A percentile compares a stretch with the other conserved stretches of the same genome.
Conservation (phyloP, 1,140 invertebrate genomes). For the Chironomus striatipennis region DNA sequence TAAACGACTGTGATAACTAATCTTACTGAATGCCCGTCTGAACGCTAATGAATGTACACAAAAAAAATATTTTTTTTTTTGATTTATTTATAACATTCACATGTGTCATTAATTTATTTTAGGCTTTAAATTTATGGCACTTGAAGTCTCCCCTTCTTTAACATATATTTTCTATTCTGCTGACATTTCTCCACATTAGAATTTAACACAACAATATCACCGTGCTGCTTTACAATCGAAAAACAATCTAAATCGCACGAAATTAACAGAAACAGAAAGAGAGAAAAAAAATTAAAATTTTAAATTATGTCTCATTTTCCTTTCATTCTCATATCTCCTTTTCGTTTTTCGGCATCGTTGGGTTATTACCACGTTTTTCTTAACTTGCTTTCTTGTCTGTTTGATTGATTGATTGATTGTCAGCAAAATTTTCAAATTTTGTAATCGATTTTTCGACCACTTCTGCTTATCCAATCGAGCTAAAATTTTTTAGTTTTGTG, state of each 20-base stretch:
- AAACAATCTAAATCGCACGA: conserved; percentile 15
- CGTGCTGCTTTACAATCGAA: background rate
- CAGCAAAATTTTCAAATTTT: too few species aligned
- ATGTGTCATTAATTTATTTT: conserved; percentile 24
- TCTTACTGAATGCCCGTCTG: background rate
- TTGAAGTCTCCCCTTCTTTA: background rate
- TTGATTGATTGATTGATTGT: too few species aligned
- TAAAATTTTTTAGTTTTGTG: too few species aligned
- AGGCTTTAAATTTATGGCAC: background rate
- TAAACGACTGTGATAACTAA: background rate
- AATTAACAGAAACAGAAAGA: background rate
- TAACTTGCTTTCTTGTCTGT: too few species aligned
- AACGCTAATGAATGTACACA: conserved; percentile 16
- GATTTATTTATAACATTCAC: conserved; percentile 24
- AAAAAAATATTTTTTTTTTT: conserved; percentile 4
- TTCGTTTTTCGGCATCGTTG: background rate
- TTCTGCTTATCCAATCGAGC: too few species aligned
- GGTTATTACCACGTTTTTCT: too few species aligned
- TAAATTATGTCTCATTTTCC: conserved; percentile 23
- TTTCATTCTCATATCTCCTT: background rate
- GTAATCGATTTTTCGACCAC: too few species aligned
- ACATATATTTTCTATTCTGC: background rate
- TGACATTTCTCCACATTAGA: too few species aligned
- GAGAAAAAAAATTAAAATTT: conserved; percentile 20
- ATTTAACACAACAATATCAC: background rate